phyloP scores from a whole-genome alignment of 2,113 vertebrate species.

The Rafetus swinhoei region DNA sequence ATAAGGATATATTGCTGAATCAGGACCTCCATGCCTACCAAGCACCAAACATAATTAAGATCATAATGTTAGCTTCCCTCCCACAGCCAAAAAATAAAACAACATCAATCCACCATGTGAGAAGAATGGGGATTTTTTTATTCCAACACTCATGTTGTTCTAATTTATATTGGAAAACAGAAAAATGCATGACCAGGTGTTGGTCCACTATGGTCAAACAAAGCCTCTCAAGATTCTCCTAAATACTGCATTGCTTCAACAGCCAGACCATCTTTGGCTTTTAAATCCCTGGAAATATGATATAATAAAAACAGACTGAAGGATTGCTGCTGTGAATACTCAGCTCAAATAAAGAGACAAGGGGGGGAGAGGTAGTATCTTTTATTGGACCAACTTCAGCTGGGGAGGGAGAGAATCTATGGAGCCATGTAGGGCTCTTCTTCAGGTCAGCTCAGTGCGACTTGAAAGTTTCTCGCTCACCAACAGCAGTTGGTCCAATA shows the following conservation, averaged over 20 bases:
- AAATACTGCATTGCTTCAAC: background rate
- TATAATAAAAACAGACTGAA: background rate
- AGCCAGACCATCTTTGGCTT: background rate
- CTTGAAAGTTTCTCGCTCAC: background rate
- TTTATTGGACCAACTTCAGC: background rate
- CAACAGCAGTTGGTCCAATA: background rate
- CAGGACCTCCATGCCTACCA: background rate
- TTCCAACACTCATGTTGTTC: background rate
- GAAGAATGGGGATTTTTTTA: background rate
- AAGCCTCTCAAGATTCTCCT: background rate
- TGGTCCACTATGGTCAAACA: background rate
- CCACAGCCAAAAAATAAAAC: background rate
- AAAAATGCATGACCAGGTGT: background rate
- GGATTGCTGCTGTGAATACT: background rate
- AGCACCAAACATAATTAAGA: background rate
- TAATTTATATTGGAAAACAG: background rate
- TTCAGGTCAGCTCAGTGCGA: background rate
- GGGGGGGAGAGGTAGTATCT: background rate
- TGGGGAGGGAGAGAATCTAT: background rate
- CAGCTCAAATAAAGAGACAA: background rate
- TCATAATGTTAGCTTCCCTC: background rate
- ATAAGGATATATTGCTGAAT: background rate
- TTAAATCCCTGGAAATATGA: background rate
- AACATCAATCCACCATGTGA: background rate
- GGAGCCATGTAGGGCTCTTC: background rate